Conservation (phyloP, 92 coral and sea anemone species). For the Isaurus tuberculatus region DNA sequence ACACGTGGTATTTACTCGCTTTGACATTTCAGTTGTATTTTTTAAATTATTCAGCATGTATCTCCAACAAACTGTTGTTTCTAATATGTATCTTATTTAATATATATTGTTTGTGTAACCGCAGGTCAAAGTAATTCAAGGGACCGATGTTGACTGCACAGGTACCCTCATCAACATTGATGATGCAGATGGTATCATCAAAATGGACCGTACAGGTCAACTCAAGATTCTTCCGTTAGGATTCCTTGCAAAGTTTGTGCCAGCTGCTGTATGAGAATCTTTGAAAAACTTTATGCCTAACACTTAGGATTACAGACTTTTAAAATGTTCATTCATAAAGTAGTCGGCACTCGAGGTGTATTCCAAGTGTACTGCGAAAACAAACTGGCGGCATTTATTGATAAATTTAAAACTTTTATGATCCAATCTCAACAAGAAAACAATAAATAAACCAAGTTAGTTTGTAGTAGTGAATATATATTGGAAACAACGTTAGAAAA, state of each 20-base stretch:
- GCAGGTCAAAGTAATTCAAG: slow-evolving; percentile 90
- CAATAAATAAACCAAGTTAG: too few relatives aligned
- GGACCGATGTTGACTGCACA: slow-evolving; percentile 87
- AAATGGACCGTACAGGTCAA: slow-evolving; percentile 92
- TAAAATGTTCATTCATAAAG: background rate
- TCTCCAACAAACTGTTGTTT: background rate
- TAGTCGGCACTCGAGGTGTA: background rate
- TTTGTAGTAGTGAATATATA: too few relatives aligned
- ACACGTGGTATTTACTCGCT: too few relatives aligned
- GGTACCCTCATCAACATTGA: slow-evolving; percentile 98
- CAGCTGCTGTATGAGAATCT: slow-evolving; percentile 52
- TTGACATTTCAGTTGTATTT: too few relatives aligned
- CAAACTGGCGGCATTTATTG: too few relatives aligned
- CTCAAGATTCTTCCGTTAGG: slow-evolving; percentile 90
- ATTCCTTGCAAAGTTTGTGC: slow-evolving; percentile 81
- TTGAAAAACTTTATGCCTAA: background rate
- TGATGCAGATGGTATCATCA: slow-evolving; percentile 92
- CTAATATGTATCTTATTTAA: background rate
- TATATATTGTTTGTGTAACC: background rate
- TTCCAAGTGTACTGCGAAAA: background rate
- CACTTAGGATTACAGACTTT: background rate
- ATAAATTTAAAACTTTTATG: too few relatives aligned
- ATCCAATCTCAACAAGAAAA: too few relatives aligned
- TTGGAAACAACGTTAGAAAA: too few relatives aligned
- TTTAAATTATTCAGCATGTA: too few relatives aligned